Evolutionary conservation across 2,797 vertebrate species (phyloP).

Genomic region (Acanthurus leucopareius): DNA sequence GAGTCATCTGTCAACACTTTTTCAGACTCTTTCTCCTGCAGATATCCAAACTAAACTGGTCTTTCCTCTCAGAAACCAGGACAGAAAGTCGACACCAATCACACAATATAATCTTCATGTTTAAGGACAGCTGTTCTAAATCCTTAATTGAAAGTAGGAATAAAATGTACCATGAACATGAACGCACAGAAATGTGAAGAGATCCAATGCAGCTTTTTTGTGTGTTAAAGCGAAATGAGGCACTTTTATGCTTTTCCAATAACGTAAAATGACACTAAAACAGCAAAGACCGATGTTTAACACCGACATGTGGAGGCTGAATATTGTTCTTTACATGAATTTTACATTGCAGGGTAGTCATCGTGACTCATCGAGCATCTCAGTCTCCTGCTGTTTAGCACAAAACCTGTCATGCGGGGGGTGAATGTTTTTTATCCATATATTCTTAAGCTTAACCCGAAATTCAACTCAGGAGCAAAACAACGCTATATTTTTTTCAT

Average conservation of each 20-base stretch:
- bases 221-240: constrained; percentile 55
- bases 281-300: constrained; percentile 76
- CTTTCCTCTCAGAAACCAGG: constrained; percentile 48
- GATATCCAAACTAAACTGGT: constrained; percentile 59
- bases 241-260: constrained; percentile 79
- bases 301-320: constrained; percentile 77
- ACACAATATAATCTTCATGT: constrained; percentile 82
- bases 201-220: constrained; percentile 74
- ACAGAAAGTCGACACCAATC: constrained; percentile 73
- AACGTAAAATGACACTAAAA: constrained; percentile 82
- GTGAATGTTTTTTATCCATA: constrained; percentile 53
- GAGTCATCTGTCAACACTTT: constrained; percentile 69
- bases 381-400: constrained; percentile 67
- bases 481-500: constrained; percentile 9
- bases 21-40: constrained; percentile 48
- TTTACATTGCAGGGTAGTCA: constrained; percentile 75
- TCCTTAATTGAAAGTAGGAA: constrained; percentile 82
- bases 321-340: constrained; percentile 75
- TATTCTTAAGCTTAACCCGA: constrained; percentile 45
- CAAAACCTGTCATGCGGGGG: constrained; percentile 68
- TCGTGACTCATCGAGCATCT: constrained; percentile 75
- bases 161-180: constrained; percentile 74
- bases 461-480: constrained; percentile 43
- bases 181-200: constrained; percentile 67
- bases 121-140: constrained; percentile 81